These are phyloP conservation scores for Smutsia temminckii DNA, from an alignment of 2,797 vertebrate genomes.

Conservation along the genomic window DNA sequence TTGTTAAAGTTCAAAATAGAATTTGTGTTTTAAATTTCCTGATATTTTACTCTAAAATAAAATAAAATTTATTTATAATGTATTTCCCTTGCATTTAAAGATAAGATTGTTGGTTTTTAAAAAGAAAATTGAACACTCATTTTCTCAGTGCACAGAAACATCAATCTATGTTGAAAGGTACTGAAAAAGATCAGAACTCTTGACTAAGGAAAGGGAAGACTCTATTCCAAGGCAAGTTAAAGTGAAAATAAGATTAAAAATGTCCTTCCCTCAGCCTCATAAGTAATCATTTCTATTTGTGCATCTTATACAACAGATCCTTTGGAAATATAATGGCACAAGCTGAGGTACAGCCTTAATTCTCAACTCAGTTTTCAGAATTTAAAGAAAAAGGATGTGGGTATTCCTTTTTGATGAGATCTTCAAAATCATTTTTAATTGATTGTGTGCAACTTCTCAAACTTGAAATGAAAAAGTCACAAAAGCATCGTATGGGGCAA, in stretches of 20 bases:
- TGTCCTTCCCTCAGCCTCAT: neutral
- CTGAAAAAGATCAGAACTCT: neutral
- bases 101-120: neutral
- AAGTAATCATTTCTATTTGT: neutral
- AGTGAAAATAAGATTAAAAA: neutral
- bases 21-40: neutral
- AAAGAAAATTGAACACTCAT: neutral
- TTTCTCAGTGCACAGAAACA: neutral
- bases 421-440: neutral
- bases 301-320: neutral
- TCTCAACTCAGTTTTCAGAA: slow-evolving; percentile 13
- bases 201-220: neutral
- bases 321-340: neutral
- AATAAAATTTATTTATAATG: neutral
- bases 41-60: slow-evolving; percentile 13
- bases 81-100: neutral
- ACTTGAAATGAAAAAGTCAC: neutral
- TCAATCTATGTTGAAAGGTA: neutral
- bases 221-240: neutral
- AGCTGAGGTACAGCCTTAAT: neutral
- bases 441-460: slow-evolving; percentile 9
- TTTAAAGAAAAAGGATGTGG: slow-evolving; percentile 14
- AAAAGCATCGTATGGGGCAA: neutral
- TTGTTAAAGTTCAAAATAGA: neutral
- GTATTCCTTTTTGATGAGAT: slow-evolving; percentile 19